phyloP scores from a whole-genome alignment of 2,888 invertebrate species.

The Clistopyga incitator region DNA sequence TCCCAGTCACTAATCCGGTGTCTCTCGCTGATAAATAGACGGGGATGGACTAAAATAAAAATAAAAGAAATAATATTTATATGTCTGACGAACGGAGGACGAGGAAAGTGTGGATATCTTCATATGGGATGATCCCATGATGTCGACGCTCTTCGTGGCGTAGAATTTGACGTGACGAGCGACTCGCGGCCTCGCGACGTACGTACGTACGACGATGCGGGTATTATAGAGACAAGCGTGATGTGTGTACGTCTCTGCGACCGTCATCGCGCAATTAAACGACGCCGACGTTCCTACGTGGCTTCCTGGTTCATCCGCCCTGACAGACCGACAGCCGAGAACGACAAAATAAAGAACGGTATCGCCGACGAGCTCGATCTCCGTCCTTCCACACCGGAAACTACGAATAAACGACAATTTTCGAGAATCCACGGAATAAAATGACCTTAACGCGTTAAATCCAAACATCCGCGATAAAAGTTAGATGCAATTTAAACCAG shows the following conservation, averaged over 20 bases:
- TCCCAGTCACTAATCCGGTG: conserved; percentile 34
- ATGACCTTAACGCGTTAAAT: conserved; percentile 51
- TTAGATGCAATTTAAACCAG: conserved; percentile 1
- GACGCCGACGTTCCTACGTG: conserved; percentile 51
- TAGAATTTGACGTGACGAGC: conserved; percentile 48
- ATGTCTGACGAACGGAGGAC: not conserved
- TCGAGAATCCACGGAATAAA: conserved; percentile 53
- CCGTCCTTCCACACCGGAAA: conserved; percentile 53
- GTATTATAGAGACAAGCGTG: conserved; percentile 1
- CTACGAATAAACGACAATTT: conserved; percentile 62
- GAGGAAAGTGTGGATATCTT: conserved; percentile 38
- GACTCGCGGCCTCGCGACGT: conserved; percentile 39
- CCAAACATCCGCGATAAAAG: conserved; percentile 43
- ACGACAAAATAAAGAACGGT: conserved; percentile 39
- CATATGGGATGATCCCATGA: conserved; percentile 39
- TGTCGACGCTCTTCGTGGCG: conserved; percentile 11
- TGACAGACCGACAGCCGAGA: conserved; percentile 4
- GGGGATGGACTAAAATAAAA: conserved; percentile 12
- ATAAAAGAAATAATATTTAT: not conserved
- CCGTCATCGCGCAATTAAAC: conserved; percentile 57
- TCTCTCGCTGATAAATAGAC: conserved; percentile 27
- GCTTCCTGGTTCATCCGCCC: conserved; percentile 63
- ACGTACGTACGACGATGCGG: conserved; percentile 54
- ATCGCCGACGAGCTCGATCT: not conserved
- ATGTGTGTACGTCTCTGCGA: conserved; percentile 20